phyloP scores from a whole-genome alignment of 1,140 invertebrate genomes.

The Saxidomus purpurata region DNA sequence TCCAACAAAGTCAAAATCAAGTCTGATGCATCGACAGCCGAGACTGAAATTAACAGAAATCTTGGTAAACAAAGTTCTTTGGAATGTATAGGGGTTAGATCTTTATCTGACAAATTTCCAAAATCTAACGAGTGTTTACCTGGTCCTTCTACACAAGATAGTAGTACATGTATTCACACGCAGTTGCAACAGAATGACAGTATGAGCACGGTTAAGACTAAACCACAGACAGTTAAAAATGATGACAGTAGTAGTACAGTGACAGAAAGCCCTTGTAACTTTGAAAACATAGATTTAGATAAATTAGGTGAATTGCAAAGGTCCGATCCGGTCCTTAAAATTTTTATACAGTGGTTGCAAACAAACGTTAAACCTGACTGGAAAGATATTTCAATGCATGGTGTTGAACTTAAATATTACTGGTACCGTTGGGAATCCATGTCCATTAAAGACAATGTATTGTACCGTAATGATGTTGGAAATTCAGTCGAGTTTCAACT shows the following conservation, averaged over 20 bases:
- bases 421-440: not conserved
- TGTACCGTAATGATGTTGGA: conserved; percentile 29
- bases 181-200: not conserved
- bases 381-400: not conserved
- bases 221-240: not conserved
- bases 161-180: not conserved
- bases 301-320: conserved; percentile 5
- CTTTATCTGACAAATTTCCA: not conserved
- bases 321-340: not conserved
- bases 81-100: not conserved
- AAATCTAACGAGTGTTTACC: not conserved
- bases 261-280: not conserved
- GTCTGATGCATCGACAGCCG: too few relatives aligned
- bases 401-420: not conserved
- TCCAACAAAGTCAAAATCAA: too few relatives aligned
- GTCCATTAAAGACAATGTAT: not conserved
- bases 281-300: not conserved
- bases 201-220: not conserved
- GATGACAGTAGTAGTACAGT: not conserved
- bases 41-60: too few relatives aligned
- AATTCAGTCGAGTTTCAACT: not conserved
- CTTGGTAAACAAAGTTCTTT: not conserved
- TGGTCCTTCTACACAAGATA: not conserved
- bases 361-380: not conserved
- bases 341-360: not conserved